phyloP scores from a whole-genome alignment of 2,888 invertebrate species.

The Catocala sponsa region DNA sequence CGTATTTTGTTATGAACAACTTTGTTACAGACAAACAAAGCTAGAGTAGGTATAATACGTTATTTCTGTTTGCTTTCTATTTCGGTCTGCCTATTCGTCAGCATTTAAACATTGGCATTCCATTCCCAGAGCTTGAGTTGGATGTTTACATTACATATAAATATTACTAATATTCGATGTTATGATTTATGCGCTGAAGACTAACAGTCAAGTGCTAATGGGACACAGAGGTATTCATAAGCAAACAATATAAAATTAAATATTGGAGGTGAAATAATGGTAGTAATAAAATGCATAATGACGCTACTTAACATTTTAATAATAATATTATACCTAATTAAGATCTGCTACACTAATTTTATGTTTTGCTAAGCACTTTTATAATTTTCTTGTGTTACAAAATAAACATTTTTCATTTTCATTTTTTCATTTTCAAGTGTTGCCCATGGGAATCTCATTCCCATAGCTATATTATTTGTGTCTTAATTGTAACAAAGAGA shows the following conservation, averaged over 20 bases:
- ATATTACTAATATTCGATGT: constrained; percentile 31
- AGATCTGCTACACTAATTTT: no score
- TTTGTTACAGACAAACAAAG: constrained; percentile 18
- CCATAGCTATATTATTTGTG: constrained; percentile 1
- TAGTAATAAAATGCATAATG: constrained; percentile 32
- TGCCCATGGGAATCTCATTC: constrained; percentile 31
- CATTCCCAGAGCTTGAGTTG: constrained; percentile 26
- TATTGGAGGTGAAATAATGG: constrained; percentile 31
- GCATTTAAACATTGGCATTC: constrained; percentile 34
- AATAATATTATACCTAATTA: constrained; percentile 21
- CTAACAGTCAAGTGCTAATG: constrained; percentile 31
- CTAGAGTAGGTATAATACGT: constrained; percentile 3
- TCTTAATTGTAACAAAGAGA: not conserved
- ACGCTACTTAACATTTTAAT: constrained; percentile 12
- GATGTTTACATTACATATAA: constrained; percentile 39
- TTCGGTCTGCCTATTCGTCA: constrained; percentile 28
- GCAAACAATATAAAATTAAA: constrained; percentile 26
- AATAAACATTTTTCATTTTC: no score
- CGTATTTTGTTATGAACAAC: constrained; percentile 20
- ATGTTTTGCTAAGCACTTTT: no score
- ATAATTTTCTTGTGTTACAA: no score
- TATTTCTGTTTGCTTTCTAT: constrained; percentile 27
- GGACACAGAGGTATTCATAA: constrained; percentile 31
- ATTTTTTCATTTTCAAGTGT: no score
- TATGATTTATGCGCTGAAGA: constrained; percentile 33